Conservation (phyloP, 1,140 invertebrate genomes). For the Stegodyphus mimosarum region DNA sequence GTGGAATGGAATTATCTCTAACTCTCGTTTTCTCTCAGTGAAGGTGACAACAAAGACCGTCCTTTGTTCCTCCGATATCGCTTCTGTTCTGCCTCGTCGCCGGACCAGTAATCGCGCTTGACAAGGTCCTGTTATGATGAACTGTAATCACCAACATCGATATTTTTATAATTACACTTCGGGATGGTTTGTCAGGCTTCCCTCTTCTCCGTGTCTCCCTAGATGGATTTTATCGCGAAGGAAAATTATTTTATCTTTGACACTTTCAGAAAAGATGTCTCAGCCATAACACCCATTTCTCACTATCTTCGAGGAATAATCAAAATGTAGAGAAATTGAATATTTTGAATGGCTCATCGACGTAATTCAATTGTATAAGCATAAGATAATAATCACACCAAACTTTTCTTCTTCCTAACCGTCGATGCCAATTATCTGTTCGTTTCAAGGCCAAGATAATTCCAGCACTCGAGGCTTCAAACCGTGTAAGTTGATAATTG, state of each 20-base stretch:
- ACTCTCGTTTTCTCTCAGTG: neutral
- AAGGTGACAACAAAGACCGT: conserved; percentile 4
- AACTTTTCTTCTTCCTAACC: too few relatives aligned
- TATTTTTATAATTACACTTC: conserved; percentile 18
- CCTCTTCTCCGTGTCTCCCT: too few relatives aligned
- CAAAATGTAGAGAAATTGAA: neutral
- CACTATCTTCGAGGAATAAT: neutral
- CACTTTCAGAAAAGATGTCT: neutral
- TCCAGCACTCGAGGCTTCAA: too few relatives aligned
- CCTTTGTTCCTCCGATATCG: neutral
- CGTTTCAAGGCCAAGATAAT: too few relatives aligned
- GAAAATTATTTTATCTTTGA: neutral
- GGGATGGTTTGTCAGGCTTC: neutral
- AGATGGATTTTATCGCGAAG: neutral
- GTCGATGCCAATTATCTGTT: too few relatives aligned
- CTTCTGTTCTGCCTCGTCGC: neutral
- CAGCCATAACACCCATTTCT: neutral
- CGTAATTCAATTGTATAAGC: too few relatives aligned
- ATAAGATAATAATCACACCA: too few relatives aligned
- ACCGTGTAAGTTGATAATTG: too few relatives aligned
- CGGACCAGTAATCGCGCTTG: too few relatives aligned
- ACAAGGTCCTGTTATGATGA: too few relatives aligned
- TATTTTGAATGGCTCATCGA: too few relatives aligned
- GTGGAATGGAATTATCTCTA: neutral
- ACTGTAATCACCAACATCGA: neutral